phyloP scores from a whole-genome alignment of 2,113 vertebrate species.

The Colistium nudipinnis region DNA sequence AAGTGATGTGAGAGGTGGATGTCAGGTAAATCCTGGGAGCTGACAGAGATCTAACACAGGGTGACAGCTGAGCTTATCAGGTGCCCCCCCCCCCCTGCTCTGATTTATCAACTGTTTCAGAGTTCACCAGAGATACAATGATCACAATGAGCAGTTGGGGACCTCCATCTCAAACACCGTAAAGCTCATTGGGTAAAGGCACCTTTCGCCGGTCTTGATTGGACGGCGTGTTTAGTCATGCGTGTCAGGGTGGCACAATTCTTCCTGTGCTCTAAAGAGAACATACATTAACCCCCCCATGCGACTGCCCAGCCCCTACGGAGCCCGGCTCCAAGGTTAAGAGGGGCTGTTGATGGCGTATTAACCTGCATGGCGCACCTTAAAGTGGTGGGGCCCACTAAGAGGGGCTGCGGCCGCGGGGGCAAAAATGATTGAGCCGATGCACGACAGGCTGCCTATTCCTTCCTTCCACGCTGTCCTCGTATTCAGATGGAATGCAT shows the following conservation, averaged over 20 bases:
- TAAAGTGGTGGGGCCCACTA: slow-evolving; percentile 29
- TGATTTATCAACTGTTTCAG: slow-evolving; percentile 41
- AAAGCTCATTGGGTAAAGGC: slow-evolving; percentile 1
- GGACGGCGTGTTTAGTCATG: slow-evolving; percentile 44
- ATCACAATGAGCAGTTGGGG: slow-evolving; percentile 13
- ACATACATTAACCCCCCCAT: slow-evolving; percentile 52
- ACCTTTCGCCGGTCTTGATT: slow-evolving; percentile 30
- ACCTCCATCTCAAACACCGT: slow-evolving; percentile 17
- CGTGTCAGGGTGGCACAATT: slow-evolving; percentile 23
- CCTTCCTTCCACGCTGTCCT: background rate
- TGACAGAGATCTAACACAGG: slow-evolving; percentile 6
- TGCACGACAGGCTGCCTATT: background rate
- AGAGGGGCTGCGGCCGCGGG: background rate
- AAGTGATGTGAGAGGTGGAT: slow-evolving; percentile 20
- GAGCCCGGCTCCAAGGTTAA: slow-evolving; percentile 58
- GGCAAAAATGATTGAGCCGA: slow-evolving; percentile 48
- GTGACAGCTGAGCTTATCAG: slow-evolving; percentile 15
- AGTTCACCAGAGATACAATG: slow-evolving; percentile 21
- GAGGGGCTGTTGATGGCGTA: slow-evolving; percentile 56
- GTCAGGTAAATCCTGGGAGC: slow-evolving; percentile 20
- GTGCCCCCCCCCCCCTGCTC: background rate
- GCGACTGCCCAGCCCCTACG: slow-evolving; percentile 4
- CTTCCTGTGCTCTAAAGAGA: slow-evolving; percentile 21
- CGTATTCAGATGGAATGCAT: slow-evolving; percentile 41
- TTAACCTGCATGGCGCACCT: slow-evolving; percentile 62